Base-by-base conservation (phyloP, 2,797 vertebrate species). In the Syngnathus rostellatus region DNA sequence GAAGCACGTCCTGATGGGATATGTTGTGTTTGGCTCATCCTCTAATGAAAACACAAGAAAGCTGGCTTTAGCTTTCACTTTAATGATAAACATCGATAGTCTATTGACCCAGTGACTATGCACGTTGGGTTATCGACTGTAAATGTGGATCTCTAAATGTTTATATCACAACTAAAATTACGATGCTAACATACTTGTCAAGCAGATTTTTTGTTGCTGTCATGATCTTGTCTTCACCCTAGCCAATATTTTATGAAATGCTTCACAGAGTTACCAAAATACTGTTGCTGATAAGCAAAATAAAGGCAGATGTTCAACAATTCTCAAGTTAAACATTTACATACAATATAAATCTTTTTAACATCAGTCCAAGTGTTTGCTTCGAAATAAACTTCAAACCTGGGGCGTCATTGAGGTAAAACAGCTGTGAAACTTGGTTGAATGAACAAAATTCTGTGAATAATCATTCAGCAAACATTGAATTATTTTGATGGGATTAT, bases 1-100 rank as follows among this genome's bases (percentile, higher is more conserved):
- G n/a, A 45, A 62, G 41, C 21, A 45, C 60, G 11, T 6, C 40
- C 60, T 25, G 21, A 23, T 43, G 41, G 12, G 41, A 62, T 62
- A 62, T 62, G 60, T 45, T 62, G 21, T 62, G 8, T 62, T 62
- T 62, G 60, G 21, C 40, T 62, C n/a, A 62, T 11, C 12, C 21
- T 45, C 21, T 23, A 43, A 62, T 23, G 11, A 40, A 61, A 59
- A 39, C 37, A 39, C 31, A 39, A 39, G 6, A 19, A 38, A 59
- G 16, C 40, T 41, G n/a, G 12, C n/a, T 6, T 21, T 62, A 25
- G 11, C n/a, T 14, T 62, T 62, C 39, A 43, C 40, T 62, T 62
- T 25, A 8, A 62, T 43, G 59, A 14, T 62, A 43, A 43, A 41
- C 6, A 8, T 21, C 59, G 12, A 40, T n/a, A 12, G 39, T 6